A percentile compares a stretch with the other conserved stretches of the same genome.
Conservation (phyloP, 2,797 vertebrate genomes). For the Malurus leucopterus region DNA sequence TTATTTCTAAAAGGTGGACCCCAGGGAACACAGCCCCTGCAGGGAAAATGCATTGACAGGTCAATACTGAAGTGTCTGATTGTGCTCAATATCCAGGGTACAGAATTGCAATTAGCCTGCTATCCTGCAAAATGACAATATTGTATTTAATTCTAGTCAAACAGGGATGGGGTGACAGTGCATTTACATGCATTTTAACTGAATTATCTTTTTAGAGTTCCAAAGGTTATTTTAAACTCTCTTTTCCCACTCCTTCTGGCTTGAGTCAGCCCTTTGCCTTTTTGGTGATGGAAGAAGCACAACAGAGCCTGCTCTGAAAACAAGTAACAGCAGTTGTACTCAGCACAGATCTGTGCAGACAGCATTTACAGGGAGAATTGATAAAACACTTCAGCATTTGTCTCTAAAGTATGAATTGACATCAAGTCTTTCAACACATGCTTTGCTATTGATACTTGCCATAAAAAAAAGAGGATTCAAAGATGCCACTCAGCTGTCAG, state of each 20-base stretch:
- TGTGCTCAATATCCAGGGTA: not conserved
- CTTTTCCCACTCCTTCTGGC: not conserved
- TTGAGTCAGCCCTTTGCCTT: not conserved
- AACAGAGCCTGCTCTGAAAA: not conserved
- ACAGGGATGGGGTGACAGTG: rapidly evolving
- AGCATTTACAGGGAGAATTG: not conserved
- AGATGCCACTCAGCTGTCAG: not conserved
- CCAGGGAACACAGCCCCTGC: not conserved
- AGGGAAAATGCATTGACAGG: not conserved
- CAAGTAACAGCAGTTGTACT: not conserved
- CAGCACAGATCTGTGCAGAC: not conserved
- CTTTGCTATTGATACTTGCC: not conserved
- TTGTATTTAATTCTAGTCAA: rapidly evolving
- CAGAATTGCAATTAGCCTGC: rapidly evolving
- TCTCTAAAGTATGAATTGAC: not conserved
- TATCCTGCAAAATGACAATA: not conserved
- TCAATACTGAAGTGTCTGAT: not conserved
- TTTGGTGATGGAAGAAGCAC: not conserved
- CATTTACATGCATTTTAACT: not conserved
- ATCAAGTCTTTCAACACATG: not conserved
- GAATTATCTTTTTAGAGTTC: not conserved
- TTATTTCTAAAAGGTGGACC: not conserved
- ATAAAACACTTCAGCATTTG: not conserved
- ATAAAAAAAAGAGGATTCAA: not conserved
- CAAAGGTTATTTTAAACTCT: not conserved